Evolutionary conservation across 2,888 invertebrate genomes (phyloP), one percentile per base, ranked within the genome.

Genomic region (Limnephilus lunatus): DNA sequence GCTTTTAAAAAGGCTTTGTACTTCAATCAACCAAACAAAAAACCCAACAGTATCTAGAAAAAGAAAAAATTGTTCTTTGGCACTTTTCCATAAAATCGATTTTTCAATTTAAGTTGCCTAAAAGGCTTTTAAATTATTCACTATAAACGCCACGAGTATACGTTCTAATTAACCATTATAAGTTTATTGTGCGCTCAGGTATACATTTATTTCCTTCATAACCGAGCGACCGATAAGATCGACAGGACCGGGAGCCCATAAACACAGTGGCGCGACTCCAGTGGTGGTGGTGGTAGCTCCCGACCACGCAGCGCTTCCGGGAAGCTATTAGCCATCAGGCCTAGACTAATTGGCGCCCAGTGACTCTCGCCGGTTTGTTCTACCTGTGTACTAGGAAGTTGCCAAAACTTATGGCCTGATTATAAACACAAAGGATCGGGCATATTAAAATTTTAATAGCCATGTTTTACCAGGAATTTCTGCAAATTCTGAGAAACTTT

Each of bases 301-400:
- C 83, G 11, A 39, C 83, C 83, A 83, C 83, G 83, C 83, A 83
- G 35, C 1, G 39, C 32, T 83, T 83, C 83, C 32, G 68, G 68
- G 68, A 68, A 68, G 68, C 68, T 83, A 32, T 83, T 83, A 83
- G 31, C 25, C 83, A 3, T 83, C 35, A 35, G 25, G 83, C 83
- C 83, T n/a, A 83, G 83, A 83, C 83, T 32, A 83, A 83, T 83
- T 32, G 83, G 35, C 83, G 83, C 83, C 32, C 83, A 35, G 35
- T 83, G 83, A 83, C 83, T 32, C 83, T 25, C 25, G 32, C 9
- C 3, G 0, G 83, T 25, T 35, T 4, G 25, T 25, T 68, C n/a
- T 68, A 68, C 68, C 68, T 68, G 9, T 25, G n/a, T 9, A 68
- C 68, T 68, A 68, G 68, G 25, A 68, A 68, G 68, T 68, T 68